Evolutionary conservation across 64 coral and sea anemone species (phyloP).

Genomic region (Montipora cactus): DNA sequence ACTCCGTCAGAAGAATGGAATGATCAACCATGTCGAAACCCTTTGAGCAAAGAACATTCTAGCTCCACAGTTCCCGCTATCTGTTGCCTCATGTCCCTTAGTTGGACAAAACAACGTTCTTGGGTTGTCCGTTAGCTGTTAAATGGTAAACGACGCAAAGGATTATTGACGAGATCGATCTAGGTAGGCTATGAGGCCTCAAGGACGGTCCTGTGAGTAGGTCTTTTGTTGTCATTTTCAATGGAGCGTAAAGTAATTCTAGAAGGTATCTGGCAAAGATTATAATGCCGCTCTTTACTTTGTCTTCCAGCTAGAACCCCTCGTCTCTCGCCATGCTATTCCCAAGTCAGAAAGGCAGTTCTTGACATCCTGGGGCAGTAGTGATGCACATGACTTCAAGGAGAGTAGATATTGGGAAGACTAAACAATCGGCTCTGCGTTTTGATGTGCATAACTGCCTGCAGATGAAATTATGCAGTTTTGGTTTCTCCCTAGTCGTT

Average conservation of each 20-base stretch:
- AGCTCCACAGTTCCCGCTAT: no score
- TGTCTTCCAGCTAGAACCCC: slow-evolving; percentile 44
- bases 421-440: slow-evolving; percentile 52
- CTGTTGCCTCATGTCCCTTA: no score
- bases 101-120: no score
- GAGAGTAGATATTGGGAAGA: slow-evolving; percentile 50
- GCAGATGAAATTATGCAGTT: slow-evolving; percentile 60
- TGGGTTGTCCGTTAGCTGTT: no score
- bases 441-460: slow-evolving; percentile 63
- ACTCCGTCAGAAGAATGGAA: no score
- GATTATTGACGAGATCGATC: no score
- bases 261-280: slow-evolving; percentile 27
- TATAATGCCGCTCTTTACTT: slow-evolving; percentile 47
- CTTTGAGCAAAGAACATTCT: no score
- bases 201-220: no score
- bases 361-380: slow-evolving; percentile 46
- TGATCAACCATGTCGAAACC: no score
- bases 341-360: slow-evolving; percentile 58
- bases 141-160: no score
- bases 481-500: slow-evolving; percentile 51
- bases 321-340: slow-evolving; percentile 55
- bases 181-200: no score
- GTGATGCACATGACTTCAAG: slow-evolving; percentile 49
- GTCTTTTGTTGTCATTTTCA: no score
- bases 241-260: slow-evolving; percentile 45